phyloP scores from a whole-genome alignment of 2,888 invertebrate genomes.

The Lathronympha strigana region DNA sequence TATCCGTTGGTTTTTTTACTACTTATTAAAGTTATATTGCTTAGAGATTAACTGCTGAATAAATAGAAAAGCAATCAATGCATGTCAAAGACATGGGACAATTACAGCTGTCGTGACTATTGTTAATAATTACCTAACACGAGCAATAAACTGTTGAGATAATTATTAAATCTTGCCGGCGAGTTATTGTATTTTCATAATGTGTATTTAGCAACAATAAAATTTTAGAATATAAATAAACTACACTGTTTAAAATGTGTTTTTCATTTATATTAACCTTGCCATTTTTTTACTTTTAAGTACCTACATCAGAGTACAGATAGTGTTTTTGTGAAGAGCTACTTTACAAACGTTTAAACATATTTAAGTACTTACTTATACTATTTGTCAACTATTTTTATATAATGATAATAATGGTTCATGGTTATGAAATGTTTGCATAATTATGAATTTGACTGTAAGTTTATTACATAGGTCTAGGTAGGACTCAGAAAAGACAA shows the following conservation, averaged over 20 bases:
- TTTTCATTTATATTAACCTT: constrained; percentile 10
- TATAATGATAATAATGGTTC: no score
- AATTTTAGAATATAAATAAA: constrained; percentile 51
- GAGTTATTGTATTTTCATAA: constrained; percentile 49
- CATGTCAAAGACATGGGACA: constrained; percentile 17
- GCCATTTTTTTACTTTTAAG: no score
- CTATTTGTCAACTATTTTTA: no score
- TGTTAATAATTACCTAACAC: constrained; percentile 22
- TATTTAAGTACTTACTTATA: no score
- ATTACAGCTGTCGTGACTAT: constrained; percentile 11
- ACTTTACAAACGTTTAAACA: no score
- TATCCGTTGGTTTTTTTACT: background rate
- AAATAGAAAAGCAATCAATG: constrained; percentile 6
- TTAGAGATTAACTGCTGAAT: background rate
- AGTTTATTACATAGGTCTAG: no score
- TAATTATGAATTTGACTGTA: no score
- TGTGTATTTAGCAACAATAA: constrained; percentile 40
- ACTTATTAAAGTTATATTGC: constrained; percentile 10
- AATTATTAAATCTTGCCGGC: constrained; percentile 43
- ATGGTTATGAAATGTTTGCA: no score
- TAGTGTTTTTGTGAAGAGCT: no score
- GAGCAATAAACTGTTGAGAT: constrained; percentile 20
- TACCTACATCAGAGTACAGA: no score
- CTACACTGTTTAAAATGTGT: constrained; percentile 47
- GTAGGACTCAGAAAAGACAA: no score